Conservation (phyloP, 2,113 vertebrate genomes). For the Hemiprocne comata region DNA sequence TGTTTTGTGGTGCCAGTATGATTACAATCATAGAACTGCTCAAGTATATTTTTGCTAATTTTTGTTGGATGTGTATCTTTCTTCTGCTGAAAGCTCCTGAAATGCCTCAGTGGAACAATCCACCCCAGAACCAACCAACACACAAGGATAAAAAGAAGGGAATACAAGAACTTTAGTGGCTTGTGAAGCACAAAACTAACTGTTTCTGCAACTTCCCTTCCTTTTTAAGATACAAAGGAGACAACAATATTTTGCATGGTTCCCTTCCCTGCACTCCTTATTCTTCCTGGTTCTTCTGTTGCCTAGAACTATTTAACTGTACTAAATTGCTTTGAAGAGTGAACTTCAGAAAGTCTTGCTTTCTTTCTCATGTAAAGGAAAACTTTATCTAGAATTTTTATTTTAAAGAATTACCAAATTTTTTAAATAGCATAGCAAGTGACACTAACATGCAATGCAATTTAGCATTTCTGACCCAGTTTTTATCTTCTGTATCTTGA, state of each 20-base stretch:
- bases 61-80: conserved; percentile 80
- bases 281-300: neutral
- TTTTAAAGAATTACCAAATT: neutral
- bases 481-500: neutral
- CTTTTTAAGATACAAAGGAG: neutral
- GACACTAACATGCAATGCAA: neutral
- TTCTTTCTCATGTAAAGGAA: neutral
- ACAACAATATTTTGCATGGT: neutral
- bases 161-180: conserved; percentile 67
- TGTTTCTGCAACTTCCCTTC: neutral
- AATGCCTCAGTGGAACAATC: conserved; percentile 35
- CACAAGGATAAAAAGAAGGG: conserved; percentile 4
- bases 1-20: conserved; percentile 82
- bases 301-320: neutral
- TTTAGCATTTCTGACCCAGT: neutral
- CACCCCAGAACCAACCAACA: conserved; percentile 28
- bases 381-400: neutral
- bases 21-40: conserved; percentile 81
- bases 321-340: neutral
- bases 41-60: conserved; percentile 77
- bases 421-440: neutral
- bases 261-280: neutral
- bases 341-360: neutral
- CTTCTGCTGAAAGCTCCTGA: conserved; percentile 77
- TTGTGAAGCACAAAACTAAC: neutral